A percentile compares a stretch with the other conserved stretches of the same genome.
These are phyloP conservation scores for Eutolmus rufibarbis DNA, from an alignment of 2,888 invertebrate genomes.

Conservation along the genomic window DNA sequence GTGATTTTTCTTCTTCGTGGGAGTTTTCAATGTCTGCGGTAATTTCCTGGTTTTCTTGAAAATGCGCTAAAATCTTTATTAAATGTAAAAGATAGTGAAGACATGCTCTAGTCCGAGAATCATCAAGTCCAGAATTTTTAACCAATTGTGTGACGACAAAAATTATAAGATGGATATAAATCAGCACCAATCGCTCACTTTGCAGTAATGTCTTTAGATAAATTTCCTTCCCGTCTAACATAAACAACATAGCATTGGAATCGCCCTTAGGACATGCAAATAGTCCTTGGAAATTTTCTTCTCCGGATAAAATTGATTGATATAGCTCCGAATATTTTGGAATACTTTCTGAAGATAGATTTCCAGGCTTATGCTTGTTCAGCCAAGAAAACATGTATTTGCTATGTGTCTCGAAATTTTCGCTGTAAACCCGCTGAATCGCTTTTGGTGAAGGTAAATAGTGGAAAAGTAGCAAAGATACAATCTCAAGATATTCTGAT, in stretches of 20 bases:
- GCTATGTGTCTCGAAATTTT: slow-evolving; percentile 40
- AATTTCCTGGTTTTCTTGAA: slow-evolving; percentile 1
- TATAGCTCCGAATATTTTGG: slow-evolving; percentile 52
- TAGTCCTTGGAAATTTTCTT: slow-evolving; percentile 48
- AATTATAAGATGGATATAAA: slow-evolving; percentile 56
- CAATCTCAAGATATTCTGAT: slow-evolving; percentile 62
- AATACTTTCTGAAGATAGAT: slow-evolving; percentile 45
- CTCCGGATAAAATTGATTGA: slow-evolving; percentile 48
- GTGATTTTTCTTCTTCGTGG: slow-evolving; percentile 17
- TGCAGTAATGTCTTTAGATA: slow-evolving; percentile 50
- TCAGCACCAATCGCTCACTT: slow-evolving; percentile 55
- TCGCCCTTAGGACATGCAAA: slow-evolving; percentile 48
- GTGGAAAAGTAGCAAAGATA: slow-evolving; percentile 57
- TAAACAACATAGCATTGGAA: slow-evolving; percentile 43
- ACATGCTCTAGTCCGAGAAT: slow-evolving; percentile 48
- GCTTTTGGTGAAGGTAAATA: slow-evolving; percentile 56
- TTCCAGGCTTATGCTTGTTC: slow-evolving; percentile 43
- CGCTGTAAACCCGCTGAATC: slow-evolving; percentile 51
- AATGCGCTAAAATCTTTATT: slow-evolving; percentile 16
- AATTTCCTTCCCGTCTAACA: slow-evolving; percentile 52
- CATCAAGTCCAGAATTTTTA: slow-evolving; percentile 50
- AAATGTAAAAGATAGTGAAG: slow-evolving; percentile 38
- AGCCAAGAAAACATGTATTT: slow-evolving; percentile 54
- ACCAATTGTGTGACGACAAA: slow-evolving; percentile 54
- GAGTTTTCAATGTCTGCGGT: background rate